A percentile compares a stretch with the other conserved stretches of the same genome.
phyloP scores from a whole-genome alignment of 2,797 vertebrate genomes.

The Crocidura indochinensis region DNA sequence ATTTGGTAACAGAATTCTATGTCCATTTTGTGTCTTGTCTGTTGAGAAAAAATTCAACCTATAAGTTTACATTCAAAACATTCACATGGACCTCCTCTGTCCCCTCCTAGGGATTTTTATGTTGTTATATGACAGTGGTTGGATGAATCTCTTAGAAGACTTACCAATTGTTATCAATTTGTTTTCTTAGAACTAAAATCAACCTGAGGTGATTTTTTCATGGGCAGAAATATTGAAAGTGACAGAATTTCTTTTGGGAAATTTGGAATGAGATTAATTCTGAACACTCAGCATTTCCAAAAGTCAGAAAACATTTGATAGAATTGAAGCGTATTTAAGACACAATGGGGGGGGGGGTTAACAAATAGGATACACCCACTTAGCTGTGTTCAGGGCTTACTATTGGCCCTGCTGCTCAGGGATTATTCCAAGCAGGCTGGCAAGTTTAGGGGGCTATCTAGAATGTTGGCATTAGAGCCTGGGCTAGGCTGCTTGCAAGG shows the following conservation, averaged over 20 bases:
- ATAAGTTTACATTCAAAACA: conserved; percentile 59
- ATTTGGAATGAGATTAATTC: conserved; percentile 81
- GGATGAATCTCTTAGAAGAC: conserved; percentile 85
- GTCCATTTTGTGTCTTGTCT: neutral
- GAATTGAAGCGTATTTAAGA: conserved; percentile 82
- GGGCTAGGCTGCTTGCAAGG: no score
- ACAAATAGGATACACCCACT: no score
- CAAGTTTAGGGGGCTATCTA: no score
- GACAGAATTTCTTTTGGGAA: conserved; percentile 84
- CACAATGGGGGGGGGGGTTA: neutral
- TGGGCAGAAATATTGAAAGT: conserved; percentile 82
- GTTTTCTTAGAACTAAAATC: conserved; percentile 68
- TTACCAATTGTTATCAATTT: conserved; percentile 50
- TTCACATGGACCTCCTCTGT: conserved; percentile 3
- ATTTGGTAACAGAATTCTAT: neutral
- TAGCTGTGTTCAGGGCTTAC: no score
- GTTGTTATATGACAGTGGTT: conserved; percentile 75
- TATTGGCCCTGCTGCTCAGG: no score
- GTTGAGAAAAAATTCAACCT: neutral
- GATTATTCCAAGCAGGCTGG: no score
- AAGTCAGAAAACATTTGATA: conserved; percentile 84
- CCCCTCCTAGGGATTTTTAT: conserved; percentile 74
- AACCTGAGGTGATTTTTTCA: conserved; percentile 74
- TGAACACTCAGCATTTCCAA: conserved; percentile 86
- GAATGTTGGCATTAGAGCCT: no score